phyloP scores from a whole-genome alignment of 2,888 invertebrate species.

The Latrodectus elegans region DNA sequence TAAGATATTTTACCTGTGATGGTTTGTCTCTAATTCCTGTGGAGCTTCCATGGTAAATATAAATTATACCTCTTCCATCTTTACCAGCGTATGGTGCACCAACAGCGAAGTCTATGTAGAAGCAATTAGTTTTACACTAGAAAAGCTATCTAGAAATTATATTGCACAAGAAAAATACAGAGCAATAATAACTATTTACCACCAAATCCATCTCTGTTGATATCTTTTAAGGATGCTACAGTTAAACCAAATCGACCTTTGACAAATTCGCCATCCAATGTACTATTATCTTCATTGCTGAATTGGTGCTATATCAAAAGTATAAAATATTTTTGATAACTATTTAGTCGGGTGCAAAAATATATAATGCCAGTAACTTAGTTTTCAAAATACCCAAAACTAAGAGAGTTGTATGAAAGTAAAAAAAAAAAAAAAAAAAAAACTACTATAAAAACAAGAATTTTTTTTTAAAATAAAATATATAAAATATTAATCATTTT shows the following conservation, averaged over 20 bases:
- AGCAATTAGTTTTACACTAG: neutral
- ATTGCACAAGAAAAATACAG: neutral
- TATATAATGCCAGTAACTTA: too few species aligned
- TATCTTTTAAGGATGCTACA: slow-evolving; percentile 90
- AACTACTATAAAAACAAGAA: too few species aligned
- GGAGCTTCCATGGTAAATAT: slow-evolving; percentile 91
- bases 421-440: too few species aligned
- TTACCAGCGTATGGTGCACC: slow-evolving; percentile 89
- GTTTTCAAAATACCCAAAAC: too few species aligned
- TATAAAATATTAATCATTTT: too few species aligned
- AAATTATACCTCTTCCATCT: slow-evolving; percentile 90
- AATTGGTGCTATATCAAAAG: slow-evolving; percentile 76
- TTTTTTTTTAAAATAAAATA: too few species aligned
- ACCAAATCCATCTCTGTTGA: slow-evolving; percentile 93
- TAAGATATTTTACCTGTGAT: slow-evolving; percentile 50
- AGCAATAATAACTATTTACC: slow-evolving; percentile 77
- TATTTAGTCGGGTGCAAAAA: too few species aligned
- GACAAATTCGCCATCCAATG: slow-evolving; percentile 86
- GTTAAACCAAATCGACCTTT: slow-evolving; percentile 93
- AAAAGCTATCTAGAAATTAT: neutral
- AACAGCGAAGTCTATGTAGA: slow-evolving; percentile 87
- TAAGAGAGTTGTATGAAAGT: too few species aligned
- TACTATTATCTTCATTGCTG: slow-evolving; percentile 19
- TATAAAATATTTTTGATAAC: too few species aligned
- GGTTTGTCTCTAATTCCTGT: slow-evolving; percentile 83